phyloP scores from a whole-genome alignment of 2,797 vertebrate species.

The Falco biarmicus region DNA sequence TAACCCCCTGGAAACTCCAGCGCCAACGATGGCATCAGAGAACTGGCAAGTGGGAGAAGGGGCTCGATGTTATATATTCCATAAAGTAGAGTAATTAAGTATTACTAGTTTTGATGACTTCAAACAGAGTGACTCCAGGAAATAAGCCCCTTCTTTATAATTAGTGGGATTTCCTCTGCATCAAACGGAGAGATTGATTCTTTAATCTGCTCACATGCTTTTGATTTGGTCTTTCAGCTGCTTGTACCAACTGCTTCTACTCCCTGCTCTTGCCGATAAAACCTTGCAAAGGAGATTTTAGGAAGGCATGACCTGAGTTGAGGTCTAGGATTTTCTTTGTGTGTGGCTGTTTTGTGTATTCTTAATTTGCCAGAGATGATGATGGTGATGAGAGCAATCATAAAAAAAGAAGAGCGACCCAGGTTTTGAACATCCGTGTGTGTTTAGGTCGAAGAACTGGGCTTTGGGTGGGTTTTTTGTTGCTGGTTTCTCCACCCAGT shows the following conservation, averaged over 20 bases:
- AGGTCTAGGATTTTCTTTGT: slow-evolving; percentile 47
- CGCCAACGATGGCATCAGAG: background rate
- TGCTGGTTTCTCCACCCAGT: background rate
- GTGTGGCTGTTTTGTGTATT: slow-evolving; percentile 9
- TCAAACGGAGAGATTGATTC: slow-evolving; percentile 70
- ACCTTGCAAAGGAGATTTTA: slow-evolving; percentile 64
- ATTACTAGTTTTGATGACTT: slow-evolving; percentile 45
- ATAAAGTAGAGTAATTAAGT: slow-evolving; percentile 46
- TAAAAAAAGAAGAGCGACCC: accelerated
- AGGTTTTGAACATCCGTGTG: accelerated
- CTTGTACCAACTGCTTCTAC: slow-evolving; percentile 71
- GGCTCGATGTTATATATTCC: background rate
- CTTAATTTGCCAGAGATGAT: background rate
- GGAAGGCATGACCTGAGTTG: slow-evolving; percentile 45
- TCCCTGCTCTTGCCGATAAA: slow-evolving; percentile 49
- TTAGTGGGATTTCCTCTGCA: slow-evolving; percentile 66
- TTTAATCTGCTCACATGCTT: slow-evolving; percentile 89
- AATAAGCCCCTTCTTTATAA: slow-evolving; percentile 71
- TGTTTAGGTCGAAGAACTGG: background rate
- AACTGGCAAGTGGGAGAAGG: background rate
- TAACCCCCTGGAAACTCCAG: background rate
- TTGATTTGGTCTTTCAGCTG: slow-evolving; percentile 80
- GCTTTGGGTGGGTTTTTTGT: background rate
- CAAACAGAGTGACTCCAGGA: slow-evolving; percentile 64
- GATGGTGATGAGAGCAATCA: background rate